Evolutionary conservation across 2,888 invertebrate species (phyloP).

Genomic region (Alviniconcha strummeri): DNA sequence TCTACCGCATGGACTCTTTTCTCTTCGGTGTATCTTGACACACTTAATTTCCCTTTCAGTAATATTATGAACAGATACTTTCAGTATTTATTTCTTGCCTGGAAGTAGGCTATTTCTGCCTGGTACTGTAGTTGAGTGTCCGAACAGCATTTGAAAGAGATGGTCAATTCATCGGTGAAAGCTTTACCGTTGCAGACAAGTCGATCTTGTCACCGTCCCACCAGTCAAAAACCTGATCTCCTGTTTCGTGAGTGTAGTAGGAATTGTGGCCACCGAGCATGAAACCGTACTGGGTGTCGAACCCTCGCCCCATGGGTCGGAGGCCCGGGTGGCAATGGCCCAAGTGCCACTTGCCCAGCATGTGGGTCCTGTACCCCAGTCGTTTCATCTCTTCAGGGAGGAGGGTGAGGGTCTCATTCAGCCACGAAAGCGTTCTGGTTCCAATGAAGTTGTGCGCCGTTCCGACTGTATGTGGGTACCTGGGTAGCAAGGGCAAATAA

Average conservation of each 20-base stretch:
- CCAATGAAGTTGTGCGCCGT: background rate
- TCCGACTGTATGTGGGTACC: slow-evolving; percentile 22
- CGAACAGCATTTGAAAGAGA: too few relatives aligned
- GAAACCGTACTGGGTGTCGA: slow-evolving; percentile 19
- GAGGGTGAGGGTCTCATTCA: slow-evolving; percentile 11
- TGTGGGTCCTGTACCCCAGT: slow-evolving; percentile 19
- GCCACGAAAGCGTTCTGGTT: background rate
- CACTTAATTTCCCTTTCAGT: too few relatives aligned
- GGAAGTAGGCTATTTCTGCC: too few relatives aligned
- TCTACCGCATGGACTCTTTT: too few relatives aligned
- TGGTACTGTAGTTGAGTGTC: too few relatives aligned
- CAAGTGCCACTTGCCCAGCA: background rate
- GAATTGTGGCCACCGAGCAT: background rate
- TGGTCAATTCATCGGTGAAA: too few relatives aligned
- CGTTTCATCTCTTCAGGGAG: background rate
- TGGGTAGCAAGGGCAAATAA: background rate
- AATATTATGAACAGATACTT: too few relatives aligned
- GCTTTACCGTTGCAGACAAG: slow-evolving; percentile 17
- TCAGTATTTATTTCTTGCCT: too few relatives aligned
- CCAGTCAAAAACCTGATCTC: background rate
- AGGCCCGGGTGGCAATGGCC: slow-evolving; percentile 14
- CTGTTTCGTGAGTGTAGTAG: background rate
- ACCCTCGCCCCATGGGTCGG: slow-evolving; percentile 10
- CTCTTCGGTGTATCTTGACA: too few relatives aligned
- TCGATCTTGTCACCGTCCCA: slow-evolving; percentile 16